Percentiles rank a stretch among this genome's conserved stretches.
Evolutionary conservation across 2,797 vertebrate genomes (phyloP).

Genomic region (Acanthurus lineatus): DNA sequence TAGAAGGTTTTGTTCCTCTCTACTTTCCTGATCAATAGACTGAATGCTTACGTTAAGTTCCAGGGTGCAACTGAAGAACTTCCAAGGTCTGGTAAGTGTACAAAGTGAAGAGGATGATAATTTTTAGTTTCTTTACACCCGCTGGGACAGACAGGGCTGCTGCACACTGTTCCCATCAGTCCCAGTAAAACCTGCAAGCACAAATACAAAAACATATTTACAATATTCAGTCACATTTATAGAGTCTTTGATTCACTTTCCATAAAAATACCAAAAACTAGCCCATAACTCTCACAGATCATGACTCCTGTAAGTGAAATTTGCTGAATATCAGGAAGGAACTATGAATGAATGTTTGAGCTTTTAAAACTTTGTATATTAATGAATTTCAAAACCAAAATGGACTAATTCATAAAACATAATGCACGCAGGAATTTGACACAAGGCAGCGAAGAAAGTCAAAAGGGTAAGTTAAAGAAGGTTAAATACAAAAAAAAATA

Average conservation of each 20-base stretch:
- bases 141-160: accelerated
- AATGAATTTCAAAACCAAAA: too few relatives aligned
- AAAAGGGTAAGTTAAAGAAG: too few relatives aligned
- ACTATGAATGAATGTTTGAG: too few relatives aligned
- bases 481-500: too few relatives aligned
- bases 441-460: too few relatives aligned
- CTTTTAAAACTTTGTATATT: too few relatives aligned
- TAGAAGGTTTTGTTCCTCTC: neutral
- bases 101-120: accelerated
- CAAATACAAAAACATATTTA: neutral
- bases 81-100: accelerated
- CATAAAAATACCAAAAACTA: neutral
- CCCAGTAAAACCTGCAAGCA: constrained; percentile 16
- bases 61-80: constrained; percentile 11
- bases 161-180: neutral
- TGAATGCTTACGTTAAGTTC: neutral
- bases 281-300: neutral
- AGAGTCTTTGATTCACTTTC: neutral
- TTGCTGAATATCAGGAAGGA: too few relatives aligned
- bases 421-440: too few relatives aligned
- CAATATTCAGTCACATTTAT: neutral
- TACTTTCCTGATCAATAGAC: neutral
- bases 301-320: too few relatives aligned
- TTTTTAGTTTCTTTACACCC: accelerated
- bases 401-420: too few relatives aligned